Evolutionary conservation across 2,113 vertebrate species (phyloP).

Genomic region (Halcyon malimbica): DNA sequence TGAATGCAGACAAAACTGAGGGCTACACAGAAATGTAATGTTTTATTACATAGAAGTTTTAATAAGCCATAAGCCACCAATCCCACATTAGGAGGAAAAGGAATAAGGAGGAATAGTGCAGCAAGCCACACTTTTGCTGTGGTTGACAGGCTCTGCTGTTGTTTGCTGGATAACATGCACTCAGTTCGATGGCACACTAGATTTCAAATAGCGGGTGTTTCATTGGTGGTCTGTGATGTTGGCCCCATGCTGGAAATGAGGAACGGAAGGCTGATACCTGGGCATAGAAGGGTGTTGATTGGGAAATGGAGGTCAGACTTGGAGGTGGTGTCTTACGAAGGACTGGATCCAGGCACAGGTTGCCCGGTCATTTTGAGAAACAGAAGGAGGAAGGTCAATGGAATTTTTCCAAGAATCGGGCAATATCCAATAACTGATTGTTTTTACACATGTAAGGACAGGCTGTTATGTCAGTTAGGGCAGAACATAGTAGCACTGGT

Average conservation of each 20-base stretch:
- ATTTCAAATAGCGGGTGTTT: not conserved
- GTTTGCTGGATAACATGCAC: not conserved
- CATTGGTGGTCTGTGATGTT: not conserved
- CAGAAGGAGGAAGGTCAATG: not conserved
- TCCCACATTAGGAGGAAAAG: not conserved
- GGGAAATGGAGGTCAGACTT: not conserved
- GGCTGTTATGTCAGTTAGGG: not conserved
- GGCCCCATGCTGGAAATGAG: not conserved
- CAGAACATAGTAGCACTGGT: not conserved
- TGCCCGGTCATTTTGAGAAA: not conserved
- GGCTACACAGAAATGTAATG: not conserved
- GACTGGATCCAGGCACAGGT: not conserved
- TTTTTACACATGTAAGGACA: not conserved
- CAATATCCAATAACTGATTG: not conserved
- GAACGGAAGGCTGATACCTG: not conserved
- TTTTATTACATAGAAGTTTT: conserved; percentile 1
- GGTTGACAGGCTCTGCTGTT: not conserved
- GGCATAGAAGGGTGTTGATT: not conserved
- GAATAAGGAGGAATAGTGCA: not conserved
- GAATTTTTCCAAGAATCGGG: not conserved
- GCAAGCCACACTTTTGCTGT: not conserved
- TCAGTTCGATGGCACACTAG: not conserved
- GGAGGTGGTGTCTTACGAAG: not conserved
- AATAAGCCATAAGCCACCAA: not conserved
- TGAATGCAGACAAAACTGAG: conserved; percentile 3